Percentiles rank a stretch among this genome's conserved stretches.
These are phyloP conservation scores for Oegoconia quadripuncta DNA, from an alignment of 2,888 invertebrate genomes.

Conservation along the genomic window DNA sequence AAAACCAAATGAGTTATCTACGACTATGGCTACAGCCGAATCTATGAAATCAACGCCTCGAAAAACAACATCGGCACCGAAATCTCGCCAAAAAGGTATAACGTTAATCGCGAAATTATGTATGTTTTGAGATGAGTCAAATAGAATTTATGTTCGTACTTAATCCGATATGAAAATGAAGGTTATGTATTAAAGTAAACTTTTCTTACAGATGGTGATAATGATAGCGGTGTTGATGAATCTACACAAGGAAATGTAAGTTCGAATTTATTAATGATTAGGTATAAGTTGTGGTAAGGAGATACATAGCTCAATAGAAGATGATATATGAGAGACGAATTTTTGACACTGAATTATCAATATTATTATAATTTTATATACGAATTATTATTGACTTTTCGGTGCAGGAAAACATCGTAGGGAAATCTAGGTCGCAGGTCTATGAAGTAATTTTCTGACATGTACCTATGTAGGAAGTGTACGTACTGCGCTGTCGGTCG, in stretches of 20 bases:
- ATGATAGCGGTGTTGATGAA: constrained; percentile 90
- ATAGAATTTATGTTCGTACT: constrained; percentile 13
- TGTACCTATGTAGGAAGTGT: too few relatives aligned
- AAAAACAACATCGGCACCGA: constrained; percentile 64
- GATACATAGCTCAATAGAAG: too few relatives aligned
- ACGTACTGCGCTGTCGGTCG: too few relatives aligned
- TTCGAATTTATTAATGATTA: constrained; percentile 21
- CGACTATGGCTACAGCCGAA: constrained; percentile 42
- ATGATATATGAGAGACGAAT: too few relatives aligned
- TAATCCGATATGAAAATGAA: too few relatives aligned
- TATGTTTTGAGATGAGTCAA: constrained; percentile 54
- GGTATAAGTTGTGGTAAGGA: too few relatives aligned
- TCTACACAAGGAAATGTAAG: constrained; percentile 89
- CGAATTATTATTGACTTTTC: too few relatives aligned
- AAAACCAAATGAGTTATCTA: constrained; percentile 63
- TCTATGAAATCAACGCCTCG: constrained; percentile 62
- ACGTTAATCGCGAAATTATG: constrained; percentile 8
- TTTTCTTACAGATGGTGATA: constrained; percentile 85
- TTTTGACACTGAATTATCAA: too few relatives aligned
- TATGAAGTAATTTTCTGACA: too few relatives aligned
- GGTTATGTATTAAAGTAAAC: constrained; percentile 3
- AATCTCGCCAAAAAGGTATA: constrained; percentile 69
- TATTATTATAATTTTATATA: too few relatives aligned
- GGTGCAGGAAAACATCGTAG: too few relatives aligned
- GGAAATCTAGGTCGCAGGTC: too few relatives aligned